Conservation (phyloP, 2,888 invertebrate species). For the Drosophila anomelani region DNA sequence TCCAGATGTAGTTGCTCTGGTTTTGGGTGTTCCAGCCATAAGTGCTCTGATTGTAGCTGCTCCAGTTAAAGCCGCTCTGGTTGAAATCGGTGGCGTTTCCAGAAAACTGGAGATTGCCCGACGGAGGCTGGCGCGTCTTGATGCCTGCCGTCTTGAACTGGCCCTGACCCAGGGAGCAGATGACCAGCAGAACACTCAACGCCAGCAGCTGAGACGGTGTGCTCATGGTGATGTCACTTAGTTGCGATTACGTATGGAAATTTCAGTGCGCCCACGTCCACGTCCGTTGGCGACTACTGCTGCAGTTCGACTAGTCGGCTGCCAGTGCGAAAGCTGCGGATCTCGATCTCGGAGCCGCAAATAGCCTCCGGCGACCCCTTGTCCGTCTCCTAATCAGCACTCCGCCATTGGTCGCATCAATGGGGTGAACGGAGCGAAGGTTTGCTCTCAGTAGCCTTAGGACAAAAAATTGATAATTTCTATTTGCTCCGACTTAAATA, state of each 20-base stretch:
- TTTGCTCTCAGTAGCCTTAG: slow-evolving; percentile 20
- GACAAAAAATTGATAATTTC: slow-evolving; percentile 26
- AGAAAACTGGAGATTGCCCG: slow-evolving; percentile 56
- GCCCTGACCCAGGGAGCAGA: slow-evolving; percentile 46
- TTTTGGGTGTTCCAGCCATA: slow-evolving; percentile 15
- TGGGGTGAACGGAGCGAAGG: slow-evolving; percentile 49
- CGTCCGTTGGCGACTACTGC: slow-evolving; percentile 59
- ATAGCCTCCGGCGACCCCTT: slow-evolving; percentile 33
- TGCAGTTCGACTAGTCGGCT: slow-evolving; percentile 70
- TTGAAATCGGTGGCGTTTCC: slow-evolving; percentile 52
- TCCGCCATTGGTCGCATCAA: slow-evolving; percentile 59
- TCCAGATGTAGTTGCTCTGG: slow-evolving; percentile 33
- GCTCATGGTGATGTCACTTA: slow-evolving; percentile 57
- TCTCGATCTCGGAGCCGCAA: slow-evolving; percentile 35
- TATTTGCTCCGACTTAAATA: slow-evolving; percentile 19
- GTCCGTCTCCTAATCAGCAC: slow-evolving; percentile 57
- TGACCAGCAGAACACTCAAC: slow-evolving; percentile 36
- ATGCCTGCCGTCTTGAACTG: slow-evolving; percentile 81
- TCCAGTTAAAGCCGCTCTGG: slow-evolving; percentile 19
- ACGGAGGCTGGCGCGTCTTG: slow-evolving; percentile 76
- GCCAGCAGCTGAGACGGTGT: slow-evolving; percentile 56
- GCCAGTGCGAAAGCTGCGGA: slow-evolving; percentile 24
- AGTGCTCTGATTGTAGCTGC: slow-evolving; percentile 25
- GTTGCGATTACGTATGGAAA: slow-evolving; percentile 9
- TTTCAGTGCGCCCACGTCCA: slow-evolving; percentile 28